Conservation (phyloP, 2,797 vertebrate genomes). For the Paguma larvata region DNA sequence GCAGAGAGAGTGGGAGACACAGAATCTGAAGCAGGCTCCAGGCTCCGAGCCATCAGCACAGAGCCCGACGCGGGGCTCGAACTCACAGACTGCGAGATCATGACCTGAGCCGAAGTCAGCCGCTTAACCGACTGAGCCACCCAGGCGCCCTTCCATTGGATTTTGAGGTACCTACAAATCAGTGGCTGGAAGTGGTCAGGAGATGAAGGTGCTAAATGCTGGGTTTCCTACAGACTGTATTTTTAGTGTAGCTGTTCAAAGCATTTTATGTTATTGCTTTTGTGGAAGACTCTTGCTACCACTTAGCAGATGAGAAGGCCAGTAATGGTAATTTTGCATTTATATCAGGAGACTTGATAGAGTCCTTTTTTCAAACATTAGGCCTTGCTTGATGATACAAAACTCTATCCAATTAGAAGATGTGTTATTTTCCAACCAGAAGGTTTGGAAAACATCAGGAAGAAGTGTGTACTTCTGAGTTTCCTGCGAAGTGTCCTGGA, state of each 20-base stretch:
- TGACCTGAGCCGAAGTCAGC: too few species aligned
- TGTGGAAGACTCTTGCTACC: not conserved
- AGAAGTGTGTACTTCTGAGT: not conserved
- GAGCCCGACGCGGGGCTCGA: too few species aligned
- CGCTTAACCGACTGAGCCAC: too few species aligned
- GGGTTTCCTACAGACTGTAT: not conserved
- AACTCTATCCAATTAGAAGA: not conserved
- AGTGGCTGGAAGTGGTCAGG: not conserved
- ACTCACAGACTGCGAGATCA: too few species aligned
- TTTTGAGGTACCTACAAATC: not conserved
- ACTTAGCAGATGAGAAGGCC: not conserved
- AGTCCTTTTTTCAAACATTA: not conserved
- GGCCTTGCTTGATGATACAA: not conserved
- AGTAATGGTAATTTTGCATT: not conserved
- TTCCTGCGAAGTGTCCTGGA: not conserved
- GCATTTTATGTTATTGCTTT: not conserved
- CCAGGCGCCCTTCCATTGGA: too few species aligned
- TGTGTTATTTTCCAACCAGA: not conserved
- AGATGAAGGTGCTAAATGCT: not conserved
- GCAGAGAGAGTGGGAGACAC: too few species aligned
- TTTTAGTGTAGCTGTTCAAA: not conserved
- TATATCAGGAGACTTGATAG: not conserved
- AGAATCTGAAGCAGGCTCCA: too few species aligned
- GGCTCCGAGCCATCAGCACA: too few species aligned
- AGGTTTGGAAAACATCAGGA: not conserved